Conservation (phyloP, 2,113 vertebrate genomes). For the Nannospalax galili region DNA sequence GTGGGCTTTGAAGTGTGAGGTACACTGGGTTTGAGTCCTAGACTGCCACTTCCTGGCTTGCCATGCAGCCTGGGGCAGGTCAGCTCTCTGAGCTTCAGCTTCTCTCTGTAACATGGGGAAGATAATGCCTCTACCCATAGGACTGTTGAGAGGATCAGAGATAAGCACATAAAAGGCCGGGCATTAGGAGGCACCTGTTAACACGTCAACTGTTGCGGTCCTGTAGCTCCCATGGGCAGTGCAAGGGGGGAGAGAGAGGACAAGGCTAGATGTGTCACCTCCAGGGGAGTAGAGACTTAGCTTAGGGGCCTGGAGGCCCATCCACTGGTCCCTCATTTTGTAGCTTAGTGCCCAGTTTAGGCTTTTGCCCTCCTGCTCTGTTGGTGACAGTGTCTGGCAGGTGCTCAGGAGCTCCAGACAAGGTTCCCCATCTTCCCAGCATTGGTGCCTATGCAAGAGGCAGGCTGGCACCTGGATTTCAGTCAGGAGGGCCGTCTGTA, state of each 20-base stretch:
- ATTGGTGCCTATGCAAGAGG: not conserved
- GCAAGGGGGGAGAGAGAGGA: not conserved
- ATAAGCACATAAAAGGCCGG: conserved; percentile 23
- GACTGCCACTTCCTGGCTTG: conserved; percentile 16
- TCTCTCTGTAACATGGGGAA: not conserved
- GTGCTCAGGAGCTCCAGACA: not conserved
- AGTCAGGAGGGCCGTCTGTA: not conserved
- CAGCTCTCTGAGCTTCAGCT: not conserved
- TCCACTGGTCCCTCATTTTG: not conserved
- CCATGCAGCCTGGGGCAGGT: not conserved
- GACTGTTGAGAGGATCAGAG: conserved; percentile 43
- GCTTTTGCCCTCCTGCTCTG: not conserved
- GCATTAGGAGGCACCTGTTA: conserved; percentile 32
- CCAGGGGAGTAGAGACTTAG: not conserved
- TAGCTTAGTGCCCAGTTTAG: not conserved
- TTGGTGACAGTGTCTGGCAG: not conserved
- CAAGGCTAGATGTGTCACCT: not conserved
- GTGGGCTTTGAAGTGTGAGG: not conserved
- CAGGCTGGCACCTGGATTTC: conserved; percentile 6
- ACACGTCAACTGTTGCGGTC: not conserved
- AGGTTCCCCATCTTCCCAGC: not conserved
- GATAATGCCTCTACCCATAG: not conserved
- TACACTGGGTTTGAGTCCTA: not conserved
- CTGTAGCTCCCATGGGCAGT: not conserved
- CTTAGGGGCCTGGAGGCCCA: not conserved